Conservation (phyloP, 2,113 vertebrate genomes). For the Neogobius melanostomus region DNA sequence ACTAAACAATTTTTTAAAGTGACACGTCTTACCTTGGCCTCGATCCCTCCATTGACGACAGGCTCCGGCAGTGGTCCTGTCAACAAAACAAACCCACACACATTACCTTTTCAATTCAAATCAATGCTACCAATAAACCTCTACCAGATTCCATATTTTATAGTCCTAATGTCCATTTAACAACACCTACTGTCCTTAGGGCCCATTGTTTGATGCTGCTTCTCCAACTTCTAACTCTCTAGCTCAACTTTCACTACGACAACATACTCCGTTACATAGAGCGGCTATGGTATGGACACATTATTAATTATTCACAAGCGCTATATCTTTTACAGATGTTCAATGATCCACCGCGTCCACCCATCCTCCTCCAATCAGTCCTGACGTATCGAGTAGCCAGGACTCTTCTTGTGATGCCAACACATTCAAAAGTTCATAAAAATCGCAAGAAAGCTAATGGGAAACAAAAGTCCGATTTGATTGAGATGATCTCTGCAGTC, state of each 20-base stretch:
- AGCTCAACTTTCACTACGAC: conserved; percentile 55
- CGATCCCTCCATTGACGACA: conserved; percentile 82
- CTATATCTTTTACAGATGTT: conserved; percentile 41
- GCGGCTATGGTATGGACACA: conserved; percentile 51
- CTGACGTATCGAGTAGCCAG: conserved; percentile 1
- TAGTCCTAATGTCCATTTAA: background rate
- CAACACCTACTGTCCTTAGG: conserved; percentile 11
- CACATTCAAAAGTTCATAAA: background rate
- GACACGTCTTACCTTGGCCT: conserved; percentile 83
- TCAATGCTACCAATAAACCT: background rate
- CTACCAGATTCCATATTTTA: background rate
- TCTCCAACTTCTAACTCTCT: conserved; percentile 20
- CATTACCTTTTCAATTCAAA: background rate
- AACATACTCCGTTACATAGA: conserved; percentile 55
- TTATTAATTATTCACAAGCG: conserved; percentile 63
- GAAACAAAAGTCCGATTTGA: too few species aligned
- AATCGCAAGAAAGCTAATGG: too few species aligned
- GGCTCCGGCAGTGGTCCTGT: conserved; percentile 91
- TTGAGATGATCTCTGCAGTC: too few species aligned
- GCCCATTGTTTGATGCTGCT: background rate
- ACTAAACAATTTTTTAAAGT: background rate
- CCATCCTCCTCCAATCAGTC: background rate
- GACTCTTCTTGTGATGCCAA: background rate
- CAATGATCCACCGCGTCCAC: conserved; percentile 15
- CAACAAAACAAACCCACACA: conserved; percentile 22